Evolutionary conservation across 1,140 invertebrate genomes (phyloP), one percentile per base, ranked within the genome.

Genomic region (Mycetomoellerius zeteki): DNA sequence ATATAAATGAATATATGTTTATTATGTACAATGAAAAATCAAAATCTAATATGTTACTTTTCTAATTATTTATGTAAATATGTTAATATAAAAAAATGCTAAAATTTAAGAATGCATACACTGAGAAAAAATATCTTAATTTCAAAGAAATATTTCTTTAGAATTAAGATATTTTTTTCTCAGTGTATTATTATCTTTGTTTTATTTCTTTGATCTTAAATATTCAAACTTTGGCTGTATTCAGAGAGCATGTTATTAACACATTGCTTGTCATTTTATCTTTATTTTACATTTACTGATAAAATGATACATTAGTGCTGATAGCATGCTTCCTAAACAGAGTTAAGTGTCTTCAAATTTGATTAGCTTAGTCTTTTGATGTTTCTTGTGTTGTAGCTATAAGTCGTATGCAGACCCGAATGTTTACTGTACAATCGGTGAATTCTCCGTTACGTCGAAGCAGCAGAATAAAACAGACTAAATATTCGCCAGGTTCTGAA

Each of bases 361-460:
- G 0, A 3, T 56, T 24, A 52, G 6, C 3, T 52, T 65, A 12
- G 37, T 71, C n/a, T 43, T 64, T 54, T 5, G 24, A 50, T 77
- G 27, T 69, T n/a, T 71, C 58, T 16, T 82, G 12, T 65, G 27
- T 7, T 77, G 30, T 80, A 64, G 30, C 33, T 21, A 30, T 24
- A 91, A 90, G 69, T 62, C 87, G 77, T 16, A 87, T 14, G 16
- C 73, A n/a, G 72, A 85, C 77, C 27, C 88, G 85, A 85, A 69
- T 47, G 4, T 3, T 54, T 33, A 43, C 1, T n/a, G 6, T 10
- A 30, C 80, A 33, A 7, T 30, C 80, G 0, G 47, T 82, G 6
- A 90, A 92, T 78, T 93, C 93, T 24, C 92, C 93, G 12, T 33
- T 92, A 12, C 90, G 93, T 14, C 87, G 92, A 7, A 94, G 92